Evolutionary conservation across 2,888 invertebrate species (phyloP).

Genomic region (Pardosa pseudoannulata): DNA sequence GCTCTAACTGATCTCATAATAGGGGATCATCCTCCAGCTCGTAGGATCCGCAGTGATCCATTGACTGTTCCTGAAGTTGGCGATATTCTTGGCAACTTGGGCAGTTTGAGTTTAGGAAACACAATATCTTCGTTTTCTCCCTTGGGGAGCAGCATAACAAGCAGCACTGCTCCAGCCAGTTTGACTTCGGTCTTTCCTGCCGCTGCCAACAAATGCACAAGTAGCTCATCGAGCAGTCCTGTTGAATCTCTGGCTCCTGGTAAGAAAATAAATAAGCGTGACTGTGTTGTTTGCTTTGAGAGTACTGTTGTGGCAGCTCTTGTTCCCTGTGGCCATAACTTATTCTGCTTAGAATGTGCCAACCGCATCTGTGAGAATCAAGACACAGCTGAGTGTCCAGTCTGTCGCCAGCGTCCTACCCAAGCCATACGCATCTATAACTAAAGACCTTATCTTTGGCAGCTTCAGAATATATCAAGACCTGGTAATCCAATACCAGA

Average conservation of each 20-base stretch:
- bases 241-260: constrained; percentile 73
- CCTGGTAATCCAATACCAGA: constrained; percentile 46
- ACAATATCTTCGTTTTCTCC: constrained; percentile 63
- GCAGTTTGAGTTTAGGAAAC: constrained; percentile 14
- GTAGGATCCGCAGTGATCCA: constrained; percentile 78
- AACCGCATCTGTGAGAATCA: constrained; percentile 82
- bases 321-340: constrained; percentile 95
- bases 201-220: constrained; percentile 56
- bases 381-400: constrained; percentile 84
- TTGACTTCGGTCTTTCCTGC: constrained; percentile 40
- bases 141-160: neutral
- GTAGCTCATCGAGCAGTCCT: constrained; percentile 69
- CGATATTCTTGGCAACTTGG: constrained; percentile 18
- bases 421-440: constrained; percentile 89
- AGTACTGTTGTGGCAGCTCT: constrained; percentile 92
- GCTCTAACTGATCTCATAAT: constrained; percentile 36
- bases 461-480: constrained; percentile 40
- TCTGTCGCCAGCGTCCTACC: constrained; percentile 89
- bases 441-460: constrained; percentile 70
- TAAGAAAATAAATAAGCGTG: constrained; percentile 48
- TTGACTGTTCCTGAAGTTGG: constrained; percentile 72
- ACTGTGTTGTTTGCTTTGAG: constrained; percentile 90
- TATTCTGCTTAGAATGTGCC: constrained; percentile 95
- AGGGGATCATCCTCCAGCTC: constrained; percentile 77
- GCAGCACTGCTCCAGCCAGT: constrained; percentile 40